Conservation (phyloP, 2,113 vertebrate species). For the Solea solea region DNA sequence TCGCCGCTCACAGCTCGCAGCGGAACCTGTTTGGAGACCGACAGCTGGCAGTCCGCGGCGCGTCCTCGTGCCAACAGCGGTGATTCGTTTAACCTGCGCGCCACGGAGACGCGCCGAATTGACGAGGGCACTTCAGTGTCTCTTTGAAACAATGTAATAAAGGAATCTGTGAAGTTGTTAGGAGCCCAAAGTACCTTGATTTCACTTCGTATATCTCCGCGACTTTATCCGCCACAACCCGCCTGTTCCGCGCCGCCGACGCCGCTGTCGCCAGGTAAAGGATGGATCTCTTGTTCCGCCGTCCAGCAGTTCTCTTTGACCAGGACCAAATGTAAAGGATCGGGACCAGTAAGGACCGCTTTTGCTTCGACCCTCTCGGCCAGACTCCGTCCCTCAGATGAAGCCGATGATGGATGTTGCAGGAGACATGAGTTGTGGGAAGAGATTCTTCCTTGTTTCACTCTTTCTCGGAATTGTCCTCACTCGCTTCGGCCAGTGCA, state of each 20-base stretch:
- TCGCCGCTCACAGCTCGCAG: constrained; percentile 15
- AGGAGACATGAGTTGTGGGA: constrained; percentile 76
- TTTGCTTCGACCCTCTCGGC: constrained; percentile 11
- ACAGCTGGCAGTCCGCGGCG: constrained; percentile 15
- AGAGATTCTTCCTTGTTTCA: constrained; percentile 63
- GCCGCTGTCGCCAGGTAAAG: constrained; percentile 26
- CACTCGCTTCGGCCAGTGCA: constrained; percentile 60
- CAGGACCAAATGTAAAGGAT: constrained; percentile 56
- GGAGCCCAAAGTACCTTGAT: constrained; percentile 14
- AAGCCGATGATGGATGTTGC: constrained; percentile 55
- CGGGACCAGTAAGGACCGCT: constrained; percentile 6
- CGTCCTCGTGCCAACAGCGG: constrained; percentile 9
- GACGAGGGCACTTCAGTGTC: not conserved
- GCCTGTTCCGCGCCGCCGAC: not conserved
- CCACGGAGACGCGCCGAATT: constrained; percentile 25
- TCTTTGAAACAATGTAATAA: constrained; percentile 7
- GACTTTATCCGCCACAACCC: constrained; percentile 38
- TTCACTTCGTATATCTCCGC: constrained; percentile 6
- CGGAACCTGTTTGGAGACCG: constrained; percentile 21
- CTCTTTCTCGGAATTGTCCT: constrained; percentile 70
- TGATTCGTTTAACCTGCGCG: constrained; percentile 29
- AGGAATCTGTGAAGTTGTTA: constrained; percentile 53
- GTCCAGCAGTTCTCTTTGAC: constrained; percentile 12
- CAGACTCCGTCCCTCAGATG: constrained; percentile 13
- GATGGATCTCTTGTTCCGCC: constrained; percentile 54